phyloP scores from a whole-genome alignment of 2,797 vertebrate species.

The Siniperca scherzeri region DNA sequence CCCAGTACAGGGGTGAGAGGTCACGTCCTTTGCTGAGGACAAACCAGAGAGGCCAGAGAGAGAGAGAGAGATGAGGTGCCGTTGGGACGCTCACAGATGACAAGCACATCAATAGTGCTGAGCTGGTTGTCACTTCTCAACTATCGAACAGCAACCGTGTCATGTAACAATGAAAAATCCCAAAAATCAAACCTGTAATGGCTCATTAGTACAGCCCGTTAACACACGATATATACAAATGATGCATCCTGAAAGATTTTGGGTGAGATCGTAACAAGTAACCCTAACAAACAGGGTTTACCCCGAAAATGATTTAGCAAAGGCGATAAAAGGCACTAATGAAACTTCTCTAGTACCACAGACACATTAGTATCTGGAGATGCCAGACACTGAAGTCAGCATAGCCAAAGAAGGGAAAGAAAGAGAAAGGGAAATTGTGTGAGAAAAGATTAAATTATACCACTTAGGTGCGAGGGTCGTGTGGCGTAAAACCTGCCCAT shows the following conservation, averaged over 20 bases:
- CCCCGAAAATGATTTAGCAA: not conserved
- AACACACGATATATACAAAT: not conserved
- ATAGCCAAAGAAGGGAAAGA: too few relatives aligned
- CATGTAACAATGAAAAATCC: not conserved
- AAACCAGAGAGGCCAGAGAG: slow-evolving; percentile 70
- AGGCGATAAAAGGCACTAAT: too few relatives aligned
- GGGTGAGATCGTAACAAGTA: too few relatives aligned
- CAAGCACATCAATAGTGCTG: not conserved
- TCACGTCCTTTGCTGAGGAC: slow-evolving; percentile 74
- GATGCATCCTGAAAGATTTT: not conserved
- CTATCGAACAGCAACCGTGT: not conserved
- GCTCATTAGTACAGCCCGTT: not conserved
- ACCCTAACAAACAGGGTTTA: not conserved
- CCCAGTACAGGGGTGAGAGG: slow-evolving; percentile 77
- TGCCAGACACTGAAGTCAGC: too few relatives aligned
- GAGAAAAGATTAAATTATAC: too few relatives aligned
- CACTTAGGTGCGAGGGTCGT: too few relatives aligned
- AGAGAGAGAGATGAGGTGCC: not conserved
- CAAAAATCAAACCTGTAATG: not conserved
- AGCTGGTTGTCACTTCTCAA: not conserved
- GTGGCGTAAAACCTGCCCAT: too few relatives aligned
- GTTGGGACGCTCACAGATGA: not conserved
- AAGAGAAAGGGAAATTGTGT: too few relatives aligned
- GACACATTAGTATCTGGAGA: too few relatives aligned
- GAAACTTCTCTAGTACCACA: too few relatives aligned